phyloP scores from a whole-genome alignment of 2,797 vertebrate genomes.

The Astyanax mexicanus region DNA sequence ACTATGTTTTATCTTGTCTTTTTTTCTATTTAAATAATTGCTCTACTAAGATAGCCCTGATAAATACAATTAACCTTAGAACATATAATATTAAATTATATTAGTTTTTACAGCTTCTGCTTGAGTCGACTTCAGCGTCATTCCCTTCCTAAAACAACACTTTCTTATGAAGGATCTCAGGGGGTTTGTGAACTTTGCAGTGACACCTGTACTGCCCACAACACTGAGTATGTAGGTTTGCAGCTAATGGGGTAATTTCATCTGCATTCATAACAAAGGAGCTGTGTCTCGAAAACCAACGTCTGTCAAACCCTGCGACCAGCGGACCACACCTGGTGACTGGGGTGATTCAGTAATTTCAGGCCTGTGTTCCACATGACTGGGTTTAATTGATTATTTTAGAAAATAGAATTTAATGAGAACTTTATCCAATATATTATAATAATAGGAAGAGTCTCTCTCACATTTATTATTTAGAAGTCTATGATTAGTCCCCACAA shows the following conservation, averaged over 20 bases:
- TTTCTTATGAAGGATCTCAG: background rate
- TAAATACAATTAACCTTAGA: background rate
- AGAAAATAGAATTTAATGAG: background rate
- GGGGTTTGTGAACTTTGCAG: conserved; percentile 49
- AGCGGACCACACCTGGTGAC: conserved; percentile 1
- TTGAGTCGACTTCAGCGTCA: background rate
- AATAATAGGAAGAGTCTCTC: background rate
- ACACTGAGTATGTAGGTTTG: conserved; percentile 71
- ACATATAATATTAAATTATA: background rate
- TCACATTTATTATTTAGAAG: too few species aligned
- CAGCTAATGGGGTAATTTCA: conserved; percentile 62
- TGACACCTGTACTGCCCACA: conserved; percentile 70
- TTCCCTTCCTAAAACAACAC: background rate
- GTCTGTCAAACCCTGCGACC: background rate
- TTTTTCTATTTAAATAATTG: too few species aligned
- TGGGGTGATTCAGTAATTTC: background rate
- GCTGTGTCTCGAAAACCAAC: background rate
- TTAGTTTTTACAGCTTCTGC: too few species aligned
- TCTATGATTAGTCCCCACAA: too few species aligned
- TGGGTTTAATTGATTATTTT: background rate
- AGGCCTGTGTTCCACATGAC: background rate
- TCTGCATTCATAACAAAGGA: background rate
- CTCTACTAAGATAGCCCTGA: too few species aligned
- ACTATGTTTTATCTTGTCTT: conserved; percentile 68
- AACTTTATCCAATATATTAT: background rate